Evolutionary conservation across 2,113 vertebrate species (phyloP).

Genomic region (Xiphophorus hellerii): DNA sequence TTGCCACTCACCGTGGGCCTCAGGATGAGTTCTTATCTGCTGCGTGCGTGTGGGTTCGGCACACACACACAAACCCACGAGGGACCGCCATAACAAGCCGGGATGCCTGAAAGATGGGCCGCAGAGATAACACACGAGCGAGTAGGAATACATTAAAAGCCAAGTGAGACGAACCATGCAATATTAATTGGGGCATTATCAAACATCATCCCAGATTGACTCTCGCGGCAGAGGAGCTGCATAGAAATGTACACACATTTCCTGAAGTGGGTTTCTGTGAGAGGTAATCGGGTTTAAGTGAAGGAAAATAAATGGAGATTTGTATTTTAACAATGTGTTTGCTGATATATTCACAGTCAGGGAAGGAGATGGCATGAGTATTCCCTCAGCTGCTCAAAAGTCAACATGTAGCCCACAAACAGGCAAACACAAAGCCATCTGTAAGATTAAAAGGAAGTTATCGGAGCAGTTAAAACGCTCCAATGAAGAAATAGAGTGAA

Average conservation of each 20-base stretch:
- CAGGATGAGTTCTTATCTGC: constrained; percentile 51
- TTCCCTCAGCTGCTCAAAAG: constrained; percentile 20
- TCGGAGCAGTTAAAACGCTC: constrained; percentile 25
- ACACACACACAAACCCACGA: constrained; percentile 34
- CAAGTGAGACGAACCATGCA: constrained; percentile 66
- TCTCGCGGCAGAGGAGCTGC: constrained; percentile 42
- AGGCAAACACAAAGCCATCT: constrained; percentile 19
- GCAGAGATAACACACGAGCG: constrained; percentile 50
- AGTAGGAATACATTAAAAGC: constrained; percentile 68
- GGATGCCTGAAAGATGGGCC: constrained; percentile 51
- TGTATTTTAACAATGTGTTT: constrained; percentile 20
- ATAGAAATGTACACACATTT: constrained; percentile 21
- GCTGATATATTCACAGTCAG: constrained; percentile 22
- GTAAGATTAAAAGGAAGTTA: constrained; percentile 18
- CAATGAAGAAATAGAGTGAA: constrained; percentile 32
- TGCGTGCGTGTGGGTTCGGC: constrained; percentile 18
- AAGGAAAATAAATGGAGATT: constrained; percentile 31
- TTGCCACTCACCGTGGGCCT: constrained; percentile 55
- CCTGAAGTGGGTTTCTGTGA: constrained; percentile 36
- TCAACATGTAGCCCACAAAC: constrained; percentile 13
- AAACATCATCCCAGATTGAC: constrained; percentile 63
- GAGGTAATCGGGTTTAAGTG: constrained; percentile 47
- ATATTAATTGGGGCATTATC: constrained; percentile 74
- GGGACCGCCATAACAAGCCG: constrained; percentile 50
- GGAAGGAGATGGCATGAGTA: constrained; percentile 3